A percentile compares a stretch with the other conserved stretches of the same genome.
phyloP scores from a whole-genome alignment of 1,140 invertebrate species.

The Aporrectodea caliginosa region DNA sequence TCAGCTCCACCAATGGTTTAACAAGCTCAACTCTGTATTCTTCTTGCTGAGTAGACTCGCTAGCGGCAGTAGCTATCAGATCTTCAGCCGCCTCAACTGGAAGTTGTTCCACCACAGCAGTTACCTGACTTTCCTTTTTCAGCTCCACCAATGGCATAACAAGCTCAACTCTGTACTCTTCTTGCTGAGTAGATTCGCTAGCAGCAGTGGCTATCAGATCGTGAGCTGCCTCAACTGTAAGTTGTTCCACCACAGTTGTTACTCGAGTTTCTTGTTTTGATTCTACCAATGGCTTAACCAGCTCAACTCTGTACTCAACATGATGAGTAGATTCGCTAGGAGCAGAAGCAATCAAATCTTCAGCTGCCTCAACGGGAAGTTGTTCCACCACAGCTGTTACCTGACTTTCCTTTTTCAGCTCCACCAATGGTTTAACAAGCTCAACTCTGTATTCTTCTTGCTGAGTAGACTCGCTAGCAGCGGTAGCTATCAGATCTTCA shows the following conservation, averaged over 20 bases:
- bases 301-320: background rate
- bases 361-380: slow-evolving; percentile 1
- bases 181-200: slow-evolving; percentile 26
- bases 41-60: slow-evolving; percentile 18
- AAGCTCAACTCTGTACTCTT: slow-evolving; percentile 38
- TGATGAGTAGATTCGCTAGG: background rate
- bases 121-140: background rate
- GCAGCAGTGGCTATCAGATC: slow-evolving; percentile 36
- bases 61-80: background rate
- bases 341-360: background rate
- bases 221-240: slow-evolving; percentile 32
- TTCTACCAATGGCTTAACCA: slow-evolving; percentile 17
- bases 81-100: slow-evolving; percentile 10
- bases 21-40: slow-evolving; percentile 19
- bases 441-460: slow-evolving; percentile 37
- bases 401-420: slow-evolving; percentile 1
- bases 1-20: slow-evolving; percentile 14
- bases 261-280: slow-evolving; percentile 33
- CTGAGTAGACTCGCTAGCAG: slow-evolving; percentile 31
- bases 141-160: slow-evolving; percentile 26
- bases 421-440: slow-evolving; percentile 31
- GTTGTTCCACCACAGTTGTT: slow-evolving; percentile 15
- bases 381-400: slow-evolving; percentile 1
- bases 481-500: slow-evolving; percentile 31
- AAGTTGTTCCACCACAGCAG: background rate